Percentiles rank a stretch among this genome's conserved stretches.
Evolutionary conservation across 2,113 vertebrate species (phyloP).

Genomic region (Scortum barcoo): DNA sequence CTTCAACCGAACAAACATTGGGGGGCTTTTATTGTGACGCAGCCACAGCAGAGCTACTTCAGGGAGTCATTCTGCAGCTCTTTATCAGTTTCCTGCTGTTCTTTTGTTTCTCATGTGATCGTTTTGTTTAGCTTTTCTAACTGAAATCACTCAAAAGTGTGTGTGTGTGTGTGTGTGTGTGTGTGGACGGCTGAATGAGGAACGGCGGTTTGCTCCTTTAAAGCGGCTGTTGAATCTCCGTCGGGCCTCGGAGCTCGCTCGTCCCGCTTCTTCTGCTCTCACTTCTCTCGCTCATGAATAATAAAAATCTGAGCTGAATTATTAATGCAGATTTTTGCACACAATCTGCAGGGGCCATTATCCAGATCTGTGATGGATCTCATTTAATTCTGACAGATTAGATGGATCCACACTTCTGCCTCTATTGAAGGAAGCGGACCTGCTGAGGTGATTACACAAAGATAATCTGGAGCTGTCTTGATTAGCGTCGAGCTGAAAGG

Average conservation of each 20-base stretch:
- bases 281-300: conserved; percentile 73
- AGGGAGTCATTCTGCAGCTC: too few relatives aligned
- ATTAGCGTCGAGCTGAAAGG: conserved; percentile 69
- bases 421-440: conserved; percentile 37
- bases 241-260: conserved; percentile 9
- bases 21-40: too few relatives aligned
- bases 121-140: too few relatives aligned
- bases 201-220: conserved; percentile 29
- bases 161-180: too few relatives aligned
- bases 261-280: conserved; percentile 41
- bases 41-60: too few relatives aligned
- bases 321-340: conserved; percentile 85
- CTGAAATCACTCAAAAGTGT: too few relatives aligned
- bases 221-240: neutral
- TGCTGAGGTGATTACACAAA: conserved; percentile 68
- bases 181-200: too few relatives aligned
- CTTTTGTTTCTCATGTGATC: too few relatives aligned
- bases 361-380: conserved; percentile 77
- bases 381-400: conserved; percentile 80
- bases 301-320: conserved; percentile 77
- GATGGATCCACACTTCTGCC: conserved; percentile 67
- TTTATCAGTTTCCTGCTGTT: too few relatives aligned
- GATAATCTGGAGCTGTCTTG: conserved; percentile 69
- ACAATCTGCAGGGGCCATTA: conserved; percentile 81
- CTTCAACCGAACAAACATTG: too few relatives aligned